Conservation (phyloP, 2,113 vertebrate species). For the Sminthopsis crassicaudata region DNA sequence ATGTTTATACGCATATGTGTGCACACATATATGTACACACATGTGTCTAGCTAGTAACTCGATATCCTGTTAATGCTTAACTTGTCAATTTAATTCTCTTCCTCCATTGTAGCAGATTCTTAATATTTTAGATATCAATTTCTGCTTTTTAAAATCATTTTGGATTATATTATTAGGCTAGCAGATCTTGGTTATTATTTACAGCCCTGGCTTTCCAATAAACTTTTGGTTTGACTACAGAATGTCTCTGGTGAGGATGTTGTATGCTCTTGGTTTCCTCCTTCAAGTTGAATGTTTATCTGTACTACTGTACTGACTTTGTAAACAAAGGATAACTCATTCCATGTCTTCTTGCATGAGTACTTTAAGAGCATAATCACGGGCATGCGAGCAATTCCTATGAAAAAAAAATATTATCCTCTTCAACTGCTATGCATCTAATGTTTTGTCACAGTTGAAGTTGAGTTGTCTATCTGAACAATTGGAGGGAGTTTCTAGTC, state of each 20-base stretch:
- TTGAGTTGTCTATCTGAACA: neutral
- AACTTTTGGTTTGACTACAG: neutral
- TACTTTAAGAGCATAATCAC: neutral
- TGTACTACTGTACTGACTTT: conserved; percentile 17
- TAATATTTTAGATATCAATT: neutral
- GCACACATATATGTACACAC: neutral
- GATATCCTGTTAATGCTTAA: neutral
- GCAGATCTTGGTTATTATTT: neutral
- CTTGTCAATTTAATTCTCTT: neutral
- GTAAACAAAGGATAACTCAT: neutral
- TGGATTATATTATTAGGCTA: neutral
- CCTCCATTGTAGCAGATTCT: neutral
- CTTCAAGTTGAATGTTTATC: conserved; percentile 10
- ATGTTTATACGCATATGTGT: neutral
- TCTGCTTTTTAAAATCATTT: neutral
- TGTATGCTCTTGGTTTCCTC: neutral
- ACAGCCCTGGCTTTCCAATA: neutral
- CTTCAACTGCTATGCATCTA: neutral
- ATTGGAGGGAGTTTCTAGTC: neutral
- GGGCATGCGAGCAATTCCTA: neutral
- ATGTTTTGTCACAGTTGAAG: conserved; percentile 1
- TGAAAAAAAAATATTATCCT: neutral
- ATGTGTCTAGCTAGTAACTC: conserved; percentile 3
- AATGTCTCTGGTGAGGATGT: neutral
- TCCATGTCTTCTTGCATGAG: neutral